Base-by-base conservation (phyloP, 2,113 vertebrate species). In the Periophthalmus modestus region DNA sequence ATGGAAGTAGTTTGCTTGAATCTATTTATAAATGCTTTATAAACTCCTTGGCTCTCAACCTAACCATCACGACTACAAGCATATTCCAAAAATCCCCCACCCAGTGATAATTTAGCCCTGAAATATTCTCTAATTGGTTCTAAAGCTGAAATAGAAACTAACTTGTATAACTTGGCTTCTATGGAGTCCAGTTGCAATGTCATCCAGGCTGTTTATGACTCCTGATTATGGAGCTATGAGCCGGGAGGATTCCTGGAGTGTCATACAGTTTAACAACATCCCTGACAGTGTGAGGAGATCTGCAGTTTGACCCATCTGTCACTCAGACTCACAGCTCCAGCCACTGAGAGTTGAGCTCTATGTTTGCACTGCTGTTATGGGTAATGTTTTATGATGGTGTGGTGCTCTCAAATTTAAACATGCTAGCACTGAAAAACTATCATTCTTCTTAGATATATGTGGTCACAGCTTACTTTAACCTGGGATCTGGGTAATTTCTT, bases 221-320 rank as follows among this genome's bases (percentile, higher is more conserved):
- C 58, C 74, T 78, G 85, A 87, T 90, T 88, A 88, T 76, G 67
- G 75, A 69, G 33, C 68, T 34, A 71, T 47, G 12, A 83, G 87
- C 70, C 72, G 84, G 66, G 81, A 79, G 81, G 82, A 87, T 91
- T 92, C 88, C 82, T 87, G 71, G 71, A 87, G 6, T 84, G 85
- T 85, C 83, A 80, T 47, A 73, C 73, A 80, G 72, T 87, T 91
- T 86, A 87, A 87, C 79, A 75, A 84, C 87, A 84, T 86, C 85
- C 82, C 87, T 87, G 83, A 77, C 79, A 59, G 65, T 59, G 69
- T 52, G 23, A 47, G 66, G 66, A 69, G 77, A 66, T 73, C 75
- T 43, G 70, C 81, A 84, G 84, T 71, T 82, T 21, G 66, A 68
- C 71, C 73, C 82, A 84, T 82, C 75, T 66, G 77, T 90, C 82